Evolutionary conservation across 2,888 invertebrate species (phyloP).

Genomic region (Thymelicus lineola): DNA sequence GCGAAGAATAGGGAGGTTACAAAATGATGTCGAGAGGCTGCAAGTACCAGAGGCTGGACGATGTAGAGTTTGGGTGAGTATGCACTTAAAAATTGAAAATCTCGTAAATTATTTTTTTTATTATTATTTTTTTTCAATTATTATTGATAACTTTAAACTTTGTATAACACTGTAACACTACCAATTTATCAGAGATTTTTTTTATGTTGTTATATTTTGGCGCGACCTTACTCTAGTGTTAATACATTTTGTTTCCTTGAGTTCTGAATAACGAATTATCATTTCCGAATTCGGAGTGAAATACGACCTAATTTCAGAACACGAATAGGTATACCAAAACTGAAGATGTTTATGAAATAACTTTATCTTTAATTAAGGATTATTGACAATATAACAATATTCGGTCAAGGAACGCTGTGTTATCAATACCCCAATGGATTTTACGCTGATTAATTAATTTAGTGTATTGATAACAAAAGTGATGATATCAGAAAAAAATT

Average conservation of each 20-base stretch:
- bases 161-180: too few relatives aligned
- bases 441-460: background rate
- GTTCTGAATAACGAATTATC: too few relatives aligned
- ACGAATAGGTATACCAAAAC: background rate
- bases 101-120: background rate
- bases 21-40: constrained; percentile 64
- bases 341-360: background rate
- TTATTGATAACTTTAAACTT: background rate
- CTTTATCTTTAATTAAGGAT: constrained; percentile 5
- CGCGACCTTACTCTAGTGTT: too few relatives aligned
- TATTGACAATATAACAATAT: background rate
- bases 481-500: background rate
- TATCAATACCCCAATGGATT: background rate
- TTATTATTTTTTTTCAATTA: too few relatives aligned
- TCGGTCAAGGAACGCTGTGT: background rate
- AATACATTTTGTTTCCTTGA: too few relatives aligned
- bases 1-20: constrained; percentile 41
- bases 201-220: too few relatives aligned
- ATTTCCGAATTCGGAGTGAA: too few relatives aligned
- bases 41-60: constrained; percentile 68
- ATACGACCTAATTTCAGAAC: background rate
- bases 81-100: too few relatives aligned
- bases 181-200: too few relatives aligned
- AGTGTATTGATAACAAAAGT: background rate
- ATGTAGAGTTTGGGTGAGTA: constrained; percentile 70